A percentile compares a stretch with the other conserved stretches of the same genome.
Evolutionary conservation across 2,888 invertebrate genomes (phyloP).

Genomic region (Chouioia cunea): DNA sequence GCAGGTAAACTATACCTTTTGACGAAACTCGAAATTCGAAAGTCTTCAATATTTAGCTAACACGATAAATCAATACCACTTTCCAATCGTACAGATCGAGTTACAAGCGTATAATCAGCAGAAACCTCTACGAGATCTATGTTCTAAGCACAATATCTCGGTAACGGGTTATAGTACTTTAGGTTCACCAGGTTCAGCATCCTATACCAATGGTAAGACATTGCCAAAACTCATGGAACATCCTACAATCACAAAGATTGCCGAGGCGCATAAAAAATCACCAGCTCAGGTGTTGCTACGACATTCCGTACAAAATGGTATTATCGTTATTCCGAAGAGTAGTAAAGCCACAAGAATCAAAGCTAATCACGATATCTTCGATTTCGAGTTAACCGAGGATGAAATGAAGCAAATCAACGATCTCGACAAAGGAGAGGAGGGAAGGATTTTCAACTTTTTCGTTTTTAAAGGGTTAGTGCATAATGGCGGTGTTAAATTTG

Average conservation of each 20-base stretch:
- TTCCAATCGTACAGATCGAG: conserved; percentile 74
- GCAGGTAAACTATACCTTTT: conserved; percentile 66
- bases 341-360: conserved; percentile 77
- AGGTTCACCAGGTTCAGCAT: conserved; percentile 79
- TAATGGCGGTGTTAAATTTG: neutral
- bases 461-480: conserved; percentile 64
- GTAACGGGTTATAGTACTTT: conserved; percentile 79
- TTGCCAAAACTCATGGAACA: conserved; percentile 75
- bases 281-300: conserved; percentile 81
- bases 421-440: conserved; percentile 74
- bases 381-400: conserved; percentile 73
- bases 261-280: conserved; percentile 73
- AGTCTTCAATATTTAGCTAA: neutral
- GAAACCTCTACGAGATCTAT: conserved; percentile 73
- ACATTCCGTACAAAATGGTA: conserved; percentile 76
- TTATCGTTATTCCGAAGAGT: conserved; percentile 85
- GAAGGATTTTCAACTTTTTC: conserved; percentile 78
- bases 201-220: conserved; percentile 46
- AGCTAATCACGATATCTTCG: conserved; percentile 78
- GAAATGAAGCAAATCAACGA: conserved; percentile 72
- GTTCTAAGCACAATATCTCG: conserved; percentile 75
- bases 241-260: conserved; percentile 72
- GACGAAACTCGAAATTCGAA: neutral
- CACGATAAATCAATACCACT: conserved; percentile 18
- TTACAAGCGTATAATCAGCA: conserved; percentile 85